phyloP scores from a whole-genome alignment of 2,113 vertebrate species.

The Mobula hypostoma region DNA sequence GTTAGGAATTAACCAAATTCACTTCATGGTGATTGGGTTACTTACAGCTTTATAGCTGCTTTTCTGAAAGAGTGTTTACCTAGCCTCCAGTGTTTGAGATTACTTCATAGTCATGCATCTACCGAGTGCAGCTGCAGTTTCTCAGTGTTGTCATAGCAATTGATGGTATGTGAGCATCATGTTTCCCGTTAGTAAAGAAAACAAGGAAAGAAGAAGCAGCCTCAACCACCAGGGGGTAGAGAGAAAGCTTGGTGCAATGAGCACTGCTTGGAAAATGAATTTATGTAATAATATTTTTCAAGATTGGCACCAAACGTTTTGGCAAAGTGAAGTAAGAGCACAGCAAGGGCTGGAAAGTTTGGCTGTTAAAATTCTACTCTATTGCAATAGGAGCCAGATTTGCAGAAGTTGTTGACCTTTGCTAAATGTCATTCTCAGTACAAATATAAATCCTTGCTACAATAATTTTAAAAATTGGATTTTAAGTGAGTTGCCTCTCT shows the following conservation, averaged over 20 bases:
- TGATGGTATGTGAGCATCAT: conserved; percentile 78
- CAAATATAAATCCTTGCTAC: not conserved
- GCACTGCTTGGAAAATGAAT: conserved; percentile 20
- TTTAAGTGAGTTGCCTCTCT: not conserved
- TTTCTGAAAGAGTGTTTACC: conserved; percentile 93
- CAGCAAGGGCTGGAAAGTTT: conserved; percentile 10
- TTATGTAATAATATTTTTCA: not conserved
- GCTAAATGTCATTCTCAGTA: not conserved
- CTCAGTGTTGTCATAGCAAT: conserved; percentile 81
- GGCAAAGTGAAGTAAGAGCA: conserved; percentile 20
- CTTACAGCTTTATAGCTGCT: conserved; percentile 67
- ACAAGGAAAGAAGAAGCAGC: conserved; percentile 61
- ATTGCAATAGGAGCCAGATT: not conserved
- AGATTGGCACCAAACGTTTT: not conserved
- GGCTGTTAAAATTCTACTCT: not conserved
- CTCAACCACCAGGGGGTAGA: conserved; percentile 58
- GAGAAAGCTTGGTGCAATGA: conserved; percentile 49
- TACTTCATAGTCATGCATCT: conserved; percentile 79
- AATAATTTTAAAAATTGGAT: not conserved
- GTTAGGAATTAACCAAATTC: not conserved
- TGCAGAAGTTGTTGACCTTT: not conserved
- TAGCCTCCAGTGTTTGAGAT: conserved; percentile 80
- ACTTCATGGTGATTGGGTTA: not conserved
- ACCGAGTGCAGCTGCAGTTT: conserved; percentile 85
- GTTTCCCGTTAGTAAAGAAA: conserved; percentile 82